Evolutionary conservation across 2,113 vertebrate genomes (phyloP).

Genomic region (Lucifuga dentata): DNA sequence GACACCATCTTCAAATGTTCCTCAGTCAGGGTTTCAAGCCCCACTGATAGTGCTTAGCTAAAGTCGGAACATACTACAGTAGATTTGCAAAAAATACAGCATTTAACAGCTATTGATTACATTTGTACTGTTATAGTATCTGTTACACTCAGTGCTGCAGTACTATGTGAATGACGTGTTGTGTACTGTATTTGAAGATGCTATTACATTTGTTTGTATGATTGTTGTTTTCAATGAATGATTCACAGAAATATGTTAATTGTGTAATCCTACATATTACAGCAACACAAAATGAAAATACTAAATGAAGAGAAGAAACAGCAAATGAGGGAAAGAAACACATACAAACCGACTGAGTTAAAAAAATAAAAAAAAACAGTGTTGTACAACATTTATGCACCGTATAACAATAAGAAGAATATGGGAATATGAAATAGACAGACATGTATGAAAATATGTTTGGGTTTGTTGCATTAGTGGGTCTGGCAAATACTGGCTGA

Average conservation of each 20-base stretch:
- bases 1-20: constrained; percentile 72
- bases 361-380: constrained; percentile 8
- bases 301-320: too few species aligned
- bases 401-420: constrained; percentile 7
- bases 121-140: too few species aligned
- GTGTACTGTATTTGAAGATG: too few species aligned
- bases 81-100: too few species aligned
- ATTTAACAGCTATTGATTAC: too few species aligned
- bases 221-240: too few species aligned
- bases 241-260: too few species aligned
- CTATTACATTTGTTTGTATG: too few species aligned
- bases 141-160: too few species aligned
- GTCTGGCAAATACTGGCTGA: constrained; percentile 30
- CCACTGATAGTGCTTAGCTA: constrained; percentile 45
- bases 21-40: constrained; percentile 64
- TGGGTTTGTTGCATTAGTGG: constrained; percentile 32
- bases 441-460: constrained; percentile 23
- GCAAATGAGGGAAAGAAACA: neutral
- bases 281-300: too few species aligned
- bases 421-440: constrained; percentile 14
- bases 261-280: too few species aligned
- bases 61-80: constrained; percentile 36
- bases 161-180: too few species aligned
- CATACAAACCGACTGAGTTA: neutral
- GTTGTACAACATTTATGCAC: constrained; percentile 1